These are phyloP conservation scores for Catamblyrhynchus diadema DNA, from an alignment of 2,797 vertebrate genomes.

Conservation along the genomic window DNA sequence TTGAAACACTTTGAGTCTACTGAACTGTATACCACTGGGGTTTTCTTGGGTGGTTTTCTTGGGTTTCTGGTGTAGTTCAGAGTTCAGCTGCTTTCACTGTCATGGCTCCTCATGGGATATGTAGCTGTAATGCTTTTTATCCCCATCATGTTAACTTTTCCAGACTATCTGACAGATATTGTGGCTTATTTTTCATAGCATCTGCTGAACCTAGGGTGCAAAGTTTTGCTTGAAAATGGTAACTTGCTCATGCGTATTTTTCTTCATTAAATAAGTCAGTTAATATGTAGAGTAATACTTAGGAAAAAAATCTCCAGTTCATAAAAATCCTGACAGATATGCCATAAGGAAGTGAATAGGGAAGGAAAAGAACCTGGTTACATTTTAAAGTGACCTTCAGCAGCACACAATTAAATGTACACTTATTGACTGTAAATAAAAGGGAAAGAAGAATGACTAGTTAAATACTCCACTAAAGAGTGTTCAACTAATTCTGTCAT, in stretches of 20 bases:
- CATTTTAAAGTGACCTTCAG: neutral
- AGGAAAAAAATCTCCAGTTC: neutral
- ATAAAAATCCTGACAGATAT: neutral
- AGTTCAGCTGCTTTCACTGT: neutral
- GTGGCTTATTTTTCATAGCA: neutral
- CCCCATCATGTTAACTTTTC: neutral
- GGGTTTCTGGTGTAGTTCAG: neutral
- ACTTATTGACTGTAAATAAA: neutral
- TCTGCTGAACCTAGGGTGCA: neutral
- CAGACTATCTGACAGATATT: neutral
- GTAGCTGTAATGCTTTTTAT: neutral
- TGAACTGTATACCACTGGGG: accelerated
- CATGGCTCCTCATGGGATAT: neutral
- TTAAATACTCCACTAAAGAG: neutral
- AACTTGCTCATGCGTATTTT: neutral
- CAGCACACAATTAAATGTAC: neutral
- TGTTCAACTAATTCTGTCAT: neutral
- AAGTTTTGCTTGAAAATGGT: neutral
- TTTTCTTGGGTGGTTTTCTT: neutral
- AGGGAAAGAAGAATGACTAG: neutral
- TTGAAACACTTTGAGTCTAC: neutral
- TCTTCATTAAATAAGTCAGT: neutral
- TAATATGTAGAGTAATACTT: neutral
- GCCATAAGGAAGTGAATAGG: neutral
- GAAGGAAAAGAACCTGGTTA: neutral